Evolutionary conservation across 2,797 vertebrate genomes (phyloP), one percentile per base, ranked within the genome.

Genomic region (Poecilia velifera): DNA sequence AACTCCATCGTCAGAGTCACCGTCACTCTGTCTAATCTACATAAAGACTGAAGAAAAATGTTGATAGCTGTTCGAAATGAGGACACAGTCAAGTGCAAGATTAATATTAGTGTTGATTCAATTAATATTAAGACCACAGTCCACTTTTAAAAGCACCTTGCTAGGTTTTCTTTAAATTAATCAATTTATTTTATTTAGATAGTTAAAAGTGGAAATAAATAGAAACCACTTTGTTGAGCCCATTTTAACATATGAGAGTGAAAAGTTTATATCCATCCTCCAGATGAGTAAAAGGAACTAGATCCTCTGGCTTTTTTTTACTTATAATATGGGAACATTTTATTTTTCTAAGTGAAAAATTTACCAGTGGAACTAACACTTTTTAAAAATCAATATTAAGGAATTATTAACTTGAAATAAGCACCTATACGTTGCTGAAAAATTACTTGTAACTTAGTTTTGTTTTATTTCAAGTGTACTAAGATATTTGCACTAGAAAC

Each of bases 181-280:
- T 45, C 41, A 25, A 46, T n/a, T n/a, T 20, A 22, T 36, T 22
- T 20, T 14, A 59, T 22, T 9, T 18, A 66, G 45, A 45, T 6
- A 73, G 55, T 39, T 16, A 46, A 82, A 77, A 73, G 46, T 77
- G 41, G 25, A 39, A 74, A 74, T 14, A 74, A 68, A 16, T 41
- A 68, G 1, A 41, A 68, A 68, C 22, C 34, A 68, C 34, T 41
- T 41, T 68, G 18, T 22, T 22, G 18, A 36, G 14, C 14, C 36
- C 2, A 1, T 68, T 68, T 68, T 68, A 39, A 31, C 16, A 66
- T 9, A 22, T 20, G 20, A 22, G 34, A 64, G 16, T 36, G n/a
- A 36, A 64, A 36, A 20, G 34, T 64, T 36, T 20, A 39, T 18
- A 39, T 66, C 7, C 2, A 39, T 8, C 16, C 46, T 47, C 16